Evolutionary conservation across 2,797 vertebrate genomes (phyloP), one percentile per base, ranked within the genome.

Genomic region (Paedocypris micromegethes): DNA sequence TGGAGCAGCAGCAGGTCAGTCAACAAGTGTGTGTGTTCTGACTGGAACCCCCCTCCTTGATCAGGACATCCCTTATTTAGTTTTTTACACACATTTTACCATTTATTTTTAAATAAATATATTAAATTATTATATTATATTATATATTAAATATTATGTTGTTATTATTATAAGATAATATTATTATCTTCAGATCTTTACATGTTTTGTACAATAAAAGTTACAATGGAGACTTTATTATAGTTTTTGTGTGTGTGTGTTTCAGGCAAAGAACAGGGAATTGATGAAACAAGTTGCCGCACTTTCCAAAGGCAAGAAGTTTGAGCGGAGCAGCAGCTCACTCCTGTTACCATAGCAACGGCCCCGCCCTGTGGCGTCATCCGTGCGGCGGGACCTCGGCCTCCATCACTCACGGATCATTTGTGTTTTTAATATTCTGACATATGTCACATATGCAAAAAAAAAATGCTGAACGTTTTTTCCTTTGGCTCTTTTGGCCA

Each of bases 231-330:
- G 23, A 23, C 1, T 23, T 23, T 23, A 23, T 23, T n/a, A n/a
- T n/a, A n/a, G n/a, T n/a, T n/a, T n/a, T n/a, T n/a, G n/a, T n/a
- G n/a, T n/a, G n/a, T n/a, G 23, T 23, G 23, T 23, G 23, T 58
- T 61, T 68, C 89, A 99, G 97, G 81, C 91, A 69, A 99, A 97
- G 88, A 98, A 98, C 91, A 90, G 97, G 80, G 97, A 99, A 85
- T 85, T 99, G 78, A 90, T 99, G 90, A 99, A 99, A 79, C 97
- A 99, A 86, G 95, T 99, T 37, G 96, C 97, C 47, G 94, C 95
- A 1, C 87, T 99, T 77, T 99, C 97, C 3, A 99, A 98, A 89
- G 97, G 97, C 78, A 98, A 98, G 89, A 99, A 99, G 84, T 96
- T 98, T 82, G 97, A 99, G 84, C 94, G 93, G 83, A 92, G 93